Base-by-base conservation (phyloP, 2,888 invertebrate genomes). In the Athrips mouffetella region DNA sequence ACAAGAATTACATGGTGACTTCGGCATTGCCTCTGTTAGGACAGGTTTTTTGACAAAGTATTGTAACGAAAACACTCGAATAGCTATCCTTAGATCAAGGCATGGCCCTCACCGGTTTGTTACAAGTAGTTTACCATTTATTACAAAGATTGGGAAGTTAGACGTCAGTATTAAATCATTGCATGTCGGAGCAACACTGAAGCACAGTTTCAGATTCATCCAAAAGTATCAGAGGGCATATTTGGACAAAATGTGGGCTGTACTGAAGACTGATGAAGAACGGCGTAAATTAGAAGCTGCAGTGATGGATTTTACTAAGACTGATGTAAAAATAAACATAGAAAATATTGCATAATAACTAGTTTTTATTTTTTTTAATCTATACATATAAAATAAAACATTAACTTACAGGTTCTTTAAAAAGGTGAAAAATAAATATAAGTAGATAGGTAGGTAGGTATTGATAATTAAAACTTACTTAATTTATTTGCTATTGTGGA, bases 41-140 rank as follows among this genome's bases (percentile, higher is more conserved):
- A 84, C 91, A 48, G 95, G 94, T 18, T 93, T 95, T 63, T 81
- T 90, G 68, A 92, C 93, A 18, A 95, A 94, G 84, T 95, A 96
- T 79, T 94, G 94, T 67, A 95, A 95, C 77, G 90, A 91, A 57
- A 89, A 90, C 50, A 95, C 95, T 0, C 90, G 91, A 80, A 92
- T 95, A 60, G 94, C 93, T 0, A 89, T 96, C 25, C 86, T 96
- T 44, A 89, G 94, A 63, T 89, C 90, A 13, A 84, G 94, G 45
- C 95, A 94, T 71, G 94, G 94, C 0, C 94, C 95, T 2, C 94
- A 96, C 66, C 90, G 86, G 63, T 91, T 93, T 72, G 87, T 95
- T 0, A 85, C 92, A 0, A 93, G 92, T 65, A 82, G 90, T 51
- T 64, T 96, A 55, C 94, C 95, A 10, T 89, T 92, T 59, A 89